phyloP scores from a whole-genome alignment of 92 coral and sea anemone genomes.

The Hydrozoanthus gracilis region DNA sequence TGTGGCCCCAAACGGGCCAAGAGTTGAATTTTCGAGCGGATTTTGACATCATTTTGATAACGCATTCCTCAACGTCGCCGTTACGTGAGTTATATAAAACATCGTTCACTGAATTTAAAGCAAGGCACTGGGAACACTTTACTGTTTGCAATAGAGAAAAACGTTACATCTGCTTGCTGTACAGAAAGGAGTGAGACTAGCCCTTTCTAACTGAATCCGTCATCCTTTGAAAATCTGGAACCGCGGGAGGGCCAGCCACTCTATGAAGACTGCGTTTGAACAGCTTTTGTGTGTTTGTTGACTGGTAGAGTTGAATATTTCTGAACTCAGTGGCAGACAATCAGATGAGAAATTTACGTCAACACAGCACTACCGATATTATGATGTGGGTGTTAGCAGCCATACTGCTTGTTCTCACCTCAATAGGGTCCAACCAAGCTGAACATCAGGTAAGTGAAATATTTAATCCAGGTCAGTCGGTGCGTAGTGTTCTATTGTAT shows the following conservation, averaged over 20 bases:
- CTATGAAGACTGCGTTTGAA: neutral
- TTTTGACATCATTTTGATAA: neutral
- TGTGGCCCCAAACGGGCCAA: neutral
- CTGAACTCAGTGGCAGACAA: neutral
- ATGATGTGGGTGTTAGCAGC: neutral
- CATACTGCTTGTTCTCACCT: neutral
- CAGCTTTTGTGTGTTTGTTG: neutral
- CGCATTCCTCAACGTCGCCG: slow-evolving; percentile 15
- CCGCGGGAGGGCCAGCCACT: neutral
- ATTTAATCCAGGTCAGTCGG: neutral
- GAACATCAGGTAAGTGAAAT: slow-evolving; percentile 17
- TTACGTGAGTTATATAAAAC: neutral
- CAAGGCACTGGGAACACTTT: neutral
- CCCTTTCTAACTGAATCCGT: neutral
- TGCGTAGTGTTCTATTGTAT: neutral
- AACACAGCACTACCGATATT: neutral
- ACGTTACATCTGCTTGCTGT: neutral
- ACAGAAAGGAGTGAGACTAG: neutral
- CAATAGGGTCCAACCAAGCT: slow-evolving; percentile 1
- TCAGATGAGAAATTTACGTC: slow-evolving; percentile 5
- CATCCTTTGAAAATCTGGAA: neutral
- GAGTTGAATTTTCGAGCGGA: slow-evolving; percentile 7
- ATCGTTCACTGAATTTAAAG: neutral
- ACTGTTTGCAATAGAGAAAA: neutral
- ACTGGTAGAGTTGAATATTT: neutral